Evolutionary conservation across 2,797 vertebrate species (phyloP).

Genomic region (Vultur gryphus): DNA sequence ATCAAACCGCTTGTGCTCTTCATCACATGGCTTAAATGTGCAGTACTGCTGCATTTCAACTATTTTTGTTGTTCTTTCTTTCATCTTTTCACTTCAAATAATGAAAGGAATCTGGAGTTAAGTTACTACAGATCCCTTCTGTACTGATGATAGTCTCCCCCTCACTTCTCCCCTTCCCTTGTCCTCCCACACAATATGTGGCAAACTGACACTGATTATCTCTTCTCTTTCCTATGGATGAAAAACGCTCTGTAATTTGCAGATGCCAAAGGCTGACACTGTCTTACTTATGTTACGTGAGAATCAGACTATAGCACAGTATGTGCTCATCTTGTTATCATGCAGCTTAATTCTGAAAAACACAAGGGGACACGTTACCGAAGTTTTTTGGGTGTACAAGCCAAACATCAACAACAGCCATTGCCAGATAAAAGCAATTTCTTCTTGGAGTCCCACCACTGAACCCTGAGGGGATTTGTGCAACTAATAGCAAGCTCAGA

Average conservation of each 20-base stretch:
- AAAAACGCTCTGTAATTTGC: neutral
- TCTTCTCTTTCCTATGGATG: neutral
- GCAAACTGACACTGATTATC: neutral
- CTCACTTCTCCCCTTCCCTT: neutral
- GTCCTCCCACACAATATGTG: neutral
- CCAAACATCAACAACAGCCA: constrained; percentile 21
- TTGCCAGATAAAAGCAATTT: constrained; percentile 27
- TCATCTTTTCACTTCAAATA: constrained; percentile 36
- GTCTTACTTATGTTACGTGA: constrained; percentile 19
- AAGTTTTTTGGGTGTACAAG: neutral
- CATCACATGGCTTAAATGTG: neutral
- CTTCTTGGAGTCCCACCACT: neutral
- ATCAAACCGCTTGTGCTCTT: neutral
- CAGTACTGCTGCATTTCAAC: neutral
- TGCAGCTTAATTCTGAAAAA: neutral
- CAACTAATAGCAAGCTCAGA: neutral
- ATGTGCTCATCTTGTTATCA: neutral
- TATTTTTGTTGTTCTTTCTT: neutral
- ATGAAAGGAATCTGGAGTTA: constrained; percentile 12
- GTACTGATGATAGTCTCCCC: neutral
- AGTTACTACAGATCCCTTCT: constrained; percentile 10
- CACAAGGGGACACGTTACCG: neutral
- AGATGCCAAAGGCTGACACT: constrained; percentile 29
- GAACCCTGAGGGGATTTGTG: neutral
- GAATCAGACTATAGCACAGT: neutral